Conservation (phyloP, 2,888 invertebrate genomes). For the Branchipolynoe longqiensis region DNA sequence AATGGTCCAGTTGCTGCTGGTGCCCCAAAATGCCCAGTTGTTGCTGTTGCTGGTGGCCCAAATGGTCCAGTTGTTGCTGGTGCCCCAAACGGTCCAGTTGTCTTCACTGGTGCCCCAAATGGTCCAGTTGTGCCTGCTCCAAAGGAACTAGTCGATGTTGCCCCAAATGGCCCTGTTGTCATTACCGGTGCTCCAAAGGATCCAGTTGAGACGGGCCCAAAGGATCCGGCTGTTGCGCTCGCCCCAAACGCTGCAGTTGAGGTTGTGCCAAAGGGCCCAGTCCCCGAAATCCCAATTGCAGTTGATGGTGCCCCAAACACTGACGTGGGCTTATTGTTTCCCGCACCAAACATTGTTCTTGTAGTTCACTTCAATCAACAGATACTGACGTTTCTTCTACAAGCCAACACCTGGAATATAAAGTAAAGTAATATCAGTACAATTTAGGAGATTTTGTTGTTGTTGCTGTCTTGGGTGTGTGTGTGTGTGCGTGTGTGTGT, state of each 20-base stretch:
- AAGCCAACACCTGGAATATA: no score
- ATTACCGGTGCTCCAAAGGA: constrained; percentile 7
- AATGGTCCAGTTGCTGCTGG: no score
- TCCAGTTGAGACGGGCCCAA: no score
- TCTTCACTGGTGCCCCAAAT: not conserved
- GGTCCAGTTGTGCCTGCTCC: not conserved
- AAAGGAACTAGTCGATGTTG: no score
- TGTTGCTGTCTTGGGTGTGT: no score
- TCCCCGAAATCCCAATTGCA: not conserved
- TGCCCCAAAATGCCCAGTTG: no score
- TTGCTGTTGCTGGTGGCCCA: not conserved
- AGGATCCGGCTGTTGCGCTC: no score
- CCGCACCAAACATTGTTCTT: constrained; percentile 31
- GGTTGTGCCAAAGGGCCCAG: not conserved
- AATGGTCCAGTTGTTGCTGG: constrained; percentile 6
- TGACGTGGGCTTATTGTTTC: constrained; percentile 2
- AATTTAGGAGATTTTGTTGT: no score
- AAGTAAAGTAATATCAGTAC: no score
- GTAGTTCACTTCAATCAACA: not conserved
- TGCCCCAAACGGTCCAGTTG: not conserved
- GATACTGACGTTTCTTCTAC: no score
- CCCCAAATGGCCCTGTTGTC: not conserved
- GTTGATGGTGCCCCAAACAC: no score
- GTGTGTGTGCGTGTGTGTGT: no score
- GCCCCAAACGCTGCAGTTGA: not conserved